A percentile compares a stretch with the other conserved stretches of the same genome.
Conservation (phyloP, 2,797 vertebrate species). For the Falco biarmicus region DNA sequence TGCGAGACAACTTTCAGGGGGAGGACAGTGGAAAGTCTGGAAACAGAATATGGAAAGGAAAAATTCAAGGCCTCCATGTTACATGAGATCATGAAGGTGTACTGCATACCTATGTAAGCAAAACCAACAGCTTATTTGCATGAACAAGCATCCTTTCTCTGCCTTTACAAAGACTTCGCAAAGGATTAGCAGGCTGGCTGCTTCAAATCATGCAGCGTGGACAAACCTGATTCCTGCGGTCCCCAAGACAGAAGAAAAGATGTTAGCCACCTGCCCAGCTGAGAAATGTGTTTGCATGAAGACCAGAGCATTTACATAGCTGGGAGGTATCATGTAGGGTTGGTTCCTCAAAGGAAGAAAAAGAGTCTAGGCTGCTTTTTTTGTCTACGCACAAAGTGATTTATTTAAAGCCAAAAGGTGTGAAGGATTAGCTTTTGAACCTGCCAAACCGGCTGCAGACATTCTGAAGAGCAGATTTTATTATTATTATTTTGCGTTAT, state of each 20-base stretch:
- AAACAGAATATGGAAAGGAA: constrained; percentile 38
- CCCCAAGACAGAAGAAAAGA: not conserved
- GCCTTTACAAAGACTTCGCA: not conserved
- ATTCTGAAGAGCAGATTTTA: constrained; percentile 11
- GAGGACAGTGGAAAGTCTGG: constrained; percentile 24
- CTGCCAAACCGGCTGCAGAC: constrained; percentile 24
- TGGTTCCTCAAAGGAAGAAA: constrained; percentile 11
- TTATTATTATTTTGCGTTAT: constrained; percentile 1
- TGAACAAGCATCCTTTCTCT: not conserved
- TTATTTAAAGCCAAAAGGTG: constrained; percentile 43
- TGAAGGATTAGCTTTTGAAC: constrained; percentile 50
- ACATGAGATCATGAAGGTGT: not conserved
- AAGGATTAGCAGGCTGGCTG: not conserved
- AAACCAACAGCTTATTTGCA: not conserved
- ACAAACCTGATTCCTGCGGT: not conserved
- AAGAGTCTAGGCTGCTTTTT: not conserved
- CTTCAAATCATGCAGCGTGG: not conserved
- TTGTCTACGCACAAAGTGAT: constrained; percentile 8
- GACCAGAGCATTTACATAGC: not conserved
- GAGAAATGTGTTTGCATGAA: not conserved
- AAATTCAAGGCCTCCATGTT: not conserved
- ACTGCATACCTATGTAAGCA: not conserved
- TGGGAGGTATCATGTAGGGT: not conserved
- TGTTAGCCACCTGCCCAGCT: not conserved
- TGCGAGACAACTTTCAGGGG: not conserved